phyloP scores from a whole-genome alignment of 2,797 vertebrate species.

The Malacoctenus gilli region DNA sequence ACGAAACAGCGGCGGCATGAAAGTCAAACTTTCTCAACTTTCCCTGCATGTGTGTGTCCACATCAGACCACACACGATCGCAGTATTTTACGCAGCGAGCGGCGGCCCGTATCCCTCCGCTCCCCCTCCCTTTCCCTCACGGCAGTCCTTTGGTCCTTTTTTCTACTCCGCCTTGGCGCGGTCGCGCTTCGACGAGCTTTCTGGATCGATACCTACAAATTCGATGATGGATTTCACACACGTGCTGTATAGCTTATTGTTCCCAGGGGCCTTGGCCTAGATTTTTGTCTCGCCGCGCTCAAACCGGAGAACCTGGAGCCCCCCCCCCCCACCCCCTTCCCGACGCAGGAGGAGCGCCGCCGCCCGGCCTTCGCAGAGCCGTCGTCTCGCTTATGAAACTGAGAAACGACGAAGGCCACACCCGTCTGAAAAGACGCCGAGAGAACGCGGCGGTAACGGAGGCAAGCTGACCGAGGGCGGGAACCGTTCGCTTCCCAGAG shows the following conservation, averaged over 20 bases:
- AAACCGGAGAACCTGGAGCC: too few species aligned
- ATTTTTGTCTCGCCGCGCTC: constrained; percentile 43
- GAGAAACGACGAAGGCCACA: constrained; percentile 5
- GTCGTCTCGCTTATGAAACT: constrained; percentile 25
- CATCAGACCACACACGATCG: constrained; percentile 8
- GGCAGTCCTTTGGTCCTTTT: constrained; percentile 51
- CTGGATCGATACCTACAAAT: constrained; percentile 65
- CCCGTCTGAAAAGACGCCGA: too few species aligned
- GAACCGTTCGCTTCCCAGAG: constrained; percentile 23
- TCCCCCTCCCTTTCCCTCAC: constrained; percentile 31
- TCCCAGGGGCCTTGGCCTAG: constrained; percentile 35
- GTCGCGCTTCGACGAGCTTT: constrained; percentile 49
- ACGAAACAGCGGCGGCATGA: constrained; percentile 31
- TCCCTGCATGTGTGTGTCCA: constrained; percentile 10
- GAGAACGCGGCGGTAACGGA: constrained; percentile 21
- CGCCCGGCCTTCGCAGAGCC: too few species aligned
- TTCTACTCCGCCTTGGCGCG: constrained; percentile 48
- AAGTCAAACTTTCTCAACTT: constrained; percentile 47
- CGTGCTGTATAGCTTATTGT: constrained; percentile 33
- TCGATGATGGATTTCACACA: constrained; percentile 63
- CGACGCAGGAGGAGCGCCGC: too few species aligned
- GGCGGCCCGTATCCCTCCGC: constrained; percentile 32
- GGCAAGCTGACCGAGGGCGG: constrained; percentile 17
- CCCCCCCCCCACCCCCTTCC: too few species aligned
- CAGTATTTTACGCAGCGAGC: constrained; percentile 48